Evolutionary conservation across 2,113 vertebrate species (phyloP).

Genomic region (Myrmecobius fasciatus): DNA sequence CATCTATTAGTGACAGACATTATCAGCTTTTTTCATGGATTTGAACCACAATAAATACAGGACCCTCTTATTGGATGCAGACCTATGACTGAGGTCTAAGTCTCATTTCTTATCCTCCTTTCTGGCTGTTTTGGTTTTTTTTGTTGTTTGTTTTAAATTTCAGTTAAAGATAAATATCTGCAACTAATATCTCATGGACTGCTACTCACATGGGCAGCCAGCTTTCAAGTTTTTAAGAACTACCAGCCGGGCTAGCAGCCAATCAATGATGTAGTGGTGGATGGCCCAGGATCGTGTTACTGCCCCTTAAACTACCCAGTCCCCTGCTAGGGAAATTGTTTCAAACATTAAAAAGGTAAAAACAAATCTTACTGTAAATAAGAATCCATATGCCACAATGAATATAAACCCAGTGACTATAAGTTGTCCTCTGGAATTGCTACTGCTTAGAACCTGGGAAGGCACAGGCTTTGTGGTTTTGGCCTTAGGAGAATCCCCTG

Average conservation of each 20-base stretch:
- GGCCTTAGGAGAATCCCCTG: slow-evolving; percentile 19
- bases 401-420: slow-evolving; percentile 22
- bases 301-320: slow-evolving; percentile 16
- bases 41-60: background rate
- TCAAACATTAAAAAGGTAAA: slow-evolving; percentile 20
- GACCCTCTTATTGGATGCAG: background rate
- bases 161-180: background rate
- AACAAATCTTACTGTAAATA: slow-evolving; percentile 15
- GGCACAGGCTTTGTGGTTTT: slow-evolving; percentile 10
- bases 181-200: background rate
- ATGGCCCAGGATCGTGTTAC: slow-evolving; percentile 18
- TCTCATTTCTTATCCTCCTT: background rate
- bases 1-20: background rate
- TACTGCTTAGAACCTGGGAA: slow-evolving; percentile 4
- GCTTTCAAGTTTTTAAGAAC: slow-evolving; percentile 9
- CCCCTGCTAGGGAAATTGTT: slow-evolving; percentile 23
- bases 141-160: background rate
- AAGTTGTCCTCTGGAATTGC: slow-evolving; percentile 34
- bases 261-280: background rate
- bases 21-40: background rate
- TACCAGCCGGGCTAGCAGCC: slow-evolving; percentile 31
- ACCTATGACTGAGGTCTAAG: background rate
- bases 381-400: slow-evolving; percentile 38
- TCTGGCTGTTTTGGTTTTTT: background rate
- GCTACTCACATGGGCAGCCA: background rate